Conservation (phyloP, 2,888 invertebrate species). For the Coecobrya sp. region DNA sequence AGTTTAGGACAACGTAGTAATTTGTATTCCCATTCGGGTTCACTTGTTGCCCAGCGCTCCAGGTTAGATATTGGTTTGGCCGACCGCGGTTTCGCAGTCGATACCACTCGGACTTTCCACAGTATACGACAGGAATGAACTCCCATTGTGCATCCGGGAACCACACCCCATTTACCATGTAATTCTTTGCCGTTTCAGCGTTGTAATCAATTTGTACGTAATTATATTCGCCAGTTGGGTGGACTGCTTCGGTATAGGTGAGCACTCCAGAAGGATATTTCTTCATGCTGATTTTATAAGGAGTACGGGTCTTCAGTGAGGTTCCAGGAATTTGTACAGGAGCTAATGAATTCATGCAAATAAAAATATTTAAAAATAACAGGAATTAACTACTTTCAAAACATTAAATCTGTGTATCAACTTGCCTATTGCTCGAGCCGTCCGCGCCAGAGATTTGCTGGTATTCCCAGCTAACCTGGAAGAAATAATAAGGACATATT, state of each 20-base stretch:
- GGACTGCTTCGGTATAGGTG: background rate
- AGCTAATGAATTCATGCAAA: no score
- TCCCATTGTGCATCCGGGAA: background rate
- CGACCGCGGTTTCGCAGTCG: slow-evolving; percentile 12
- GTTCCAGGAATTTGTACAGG: slow-evolving; percentile 39
- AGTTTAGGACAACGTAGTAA: no score
- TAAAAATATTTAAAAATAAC: no score
- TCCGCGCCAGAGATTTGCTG: no score
- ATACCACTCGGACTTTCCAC: background rate
- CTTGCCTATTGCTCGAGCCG: no score
- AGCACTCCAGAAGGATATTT: background rate
- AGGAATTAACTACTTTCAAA: no score
- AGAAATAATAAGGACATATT: no score
- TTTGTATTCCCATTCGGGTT: no score
- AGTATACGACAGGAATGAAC: background rate
- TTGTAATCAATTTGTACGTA: slow-evolving; percentile 34
- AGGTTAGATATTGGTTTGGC: background rate
- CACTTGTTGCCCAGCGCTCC: background rate
- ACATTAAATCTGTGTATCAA: no score
- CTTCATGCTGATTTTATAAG: background rate
- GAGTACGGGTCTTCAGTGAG: slow-evolving; percentile 3
- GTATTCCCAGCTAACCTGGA: no score
- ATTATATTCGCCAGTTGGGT: background rate
- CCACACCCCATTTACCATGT: background rate
- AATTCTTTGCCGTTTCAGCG: background rate